Percentiles rank a stretch among this genome's conserved stretches.
Evolutionary conservation across 2,113 vertebrate genomes (phyloP).

Genomic region (Romanogobio albipinnatus): DNA sequence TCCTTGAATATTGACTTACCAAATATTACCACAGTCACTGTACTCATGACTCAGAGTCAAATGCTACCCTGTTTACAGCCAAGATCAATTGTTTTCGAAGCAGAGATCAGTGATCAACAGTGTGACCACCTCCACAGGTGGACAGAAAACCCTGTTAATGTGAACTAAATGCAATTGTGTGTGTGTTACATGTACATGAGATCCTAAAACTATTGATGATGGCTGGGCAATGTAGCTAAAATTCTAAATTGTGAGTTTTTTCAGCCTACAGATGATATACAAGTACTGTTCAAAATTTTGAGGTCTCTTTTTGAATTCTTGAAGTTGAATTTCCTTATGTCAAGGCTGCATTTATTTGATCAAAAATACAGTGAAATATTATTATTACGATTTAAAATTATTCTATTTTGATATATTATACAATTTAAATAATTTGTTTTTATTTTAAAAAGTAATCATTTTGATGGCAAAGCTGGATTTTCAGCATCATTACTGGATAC

Average conservation of each 20-base stretch:
- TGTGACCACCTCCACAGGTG: constrained; percentile 64
- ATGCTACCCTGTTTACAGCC: constrained; percentile 51
- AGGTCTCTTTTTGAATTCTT: neutral
- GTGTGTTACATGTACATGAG: constrained; percentile 2
- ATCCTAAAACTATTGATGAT: neutral
- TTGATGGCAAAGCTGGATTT: too few species aligned
- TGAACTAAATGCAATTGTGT: neutral
- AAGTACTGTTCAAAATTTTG: neutral
- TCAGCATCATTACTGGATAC: too few species aligned
- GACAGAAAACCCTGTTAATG: constrained; percentile 38
- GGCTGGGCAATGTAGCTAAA: neutral
- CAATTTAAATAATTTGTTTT: too few species aligned
- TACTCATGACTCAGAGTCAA: neutral
- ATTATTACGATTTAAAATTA: neutral
- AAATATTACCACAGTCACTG: constrained; percentile 20
- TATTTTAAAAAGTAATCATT: too few species aligned
- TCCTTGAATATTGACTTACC: constrained; percentile 4
- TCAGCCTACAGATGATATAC: neutral
- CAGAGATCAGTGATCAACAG: constrained; percentile 67
- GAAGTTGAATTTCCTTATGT: too few species aligned
- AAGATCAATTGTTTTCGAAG: constrained; percentile 71
- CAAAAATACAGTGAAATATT: neutral
- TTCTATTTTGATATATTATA: neutral
- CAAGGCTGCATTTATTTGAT: too few species aligned
- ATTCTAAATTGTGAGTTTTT: neutral